Evolutionary conservation across 2,888 invertebrate genomes (phyloP), one percentile per base, ranked within the genome.

Genomic region (Leptothorax acervorum): DNA sequence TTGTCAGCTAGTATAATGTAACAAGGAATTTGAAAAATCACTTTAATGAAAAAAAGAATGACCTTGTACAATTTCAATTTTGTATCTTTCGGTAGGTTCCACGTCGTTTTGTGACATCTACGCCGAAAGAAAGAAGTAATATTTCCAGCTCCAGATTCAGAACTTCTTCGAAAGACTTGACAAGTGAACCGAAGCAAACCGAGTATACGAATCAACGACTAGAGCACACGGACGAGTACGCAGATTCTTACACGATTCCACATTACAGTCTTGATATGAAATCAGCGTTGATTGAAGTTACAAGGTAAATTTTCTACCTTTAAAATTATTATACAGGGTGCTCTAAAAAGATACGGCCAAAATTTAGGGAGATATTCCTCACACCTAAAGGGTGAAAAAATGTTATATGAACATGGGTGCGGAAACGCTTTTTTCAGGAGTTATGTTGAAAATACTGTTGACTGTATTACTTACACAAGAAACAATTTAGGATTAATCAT

Each of bases 211-310:
- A 70, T 51, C 28, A 28, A 6, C 71, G 12, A 70, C 23, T 18
- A 12, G 9, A 70, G 8, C 18, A 23, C 12, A 12, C 4, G 18
- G 31, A 45, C 3, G 55, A 31, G 2, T 63, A 62, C 1, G 9
- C 5, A 2, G 23, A 76, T 11, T 12, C 23, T 42, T 23, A 18
- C 12, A 55, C 39, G 28, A 35, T 9, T 70, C 57, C 79, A 23
- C 12, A 48, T 78, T 78, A 70, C 23, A 68, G 8, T 60, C 28
- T 79, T 3, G 60, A 70, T 60, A 11, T 12, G 18, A 60, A 39
- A 71, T 71, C 79, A 39, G 48, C 60, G 1, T 18, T 79, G 8
- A 60, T 79, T 35, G 60, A 79, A 60, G 48, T 70, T 28, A 12
- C 60, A 39, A 81, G 39, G 79, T 81, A 48, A 68, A 23, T 9